phyloP scores from a whole-genome alignment of 2,888 invertebrate species.

The Odontocolon sp. region DNA sequence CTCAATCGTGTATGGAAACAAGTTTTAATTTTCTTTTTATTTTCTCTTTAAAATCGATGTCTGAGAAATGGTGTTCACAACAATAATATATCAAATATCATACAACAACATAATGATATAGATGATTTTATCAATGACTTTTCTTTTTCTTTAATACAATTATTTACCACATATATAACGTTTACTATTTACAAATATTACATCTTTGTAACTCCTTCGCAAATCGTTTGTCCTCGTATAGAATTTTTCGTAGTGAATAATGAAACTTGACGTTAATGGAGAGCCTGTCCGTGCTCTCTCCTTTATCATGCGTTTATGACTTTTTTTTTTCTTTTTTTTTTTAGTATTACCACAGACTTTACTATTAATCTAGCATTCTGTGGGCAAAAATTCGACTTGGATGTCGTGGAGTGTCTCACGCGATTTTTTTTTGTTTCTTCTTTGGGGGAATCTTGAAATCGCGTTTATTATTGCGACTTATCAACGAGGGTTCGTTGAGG shows the following conservation, averaged over 20 bases:
- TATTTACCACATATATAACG: constrained; percentile 70
- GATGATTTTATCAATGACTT: constrained; percentile 53
- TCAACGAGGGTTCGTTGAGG: constrained; percentile 7
- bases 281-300: background rate
- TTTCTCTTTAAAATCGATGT: constrained; percentile 79
- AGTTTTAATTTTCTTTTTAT: constrained; percentile 45
- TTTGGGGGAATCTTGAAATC: background rate
- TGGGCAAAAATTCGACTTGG: constrained; percentile 32
- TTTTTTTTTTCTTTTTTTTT: constrained; percentile 27
- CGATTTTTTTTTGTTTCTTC: no score
- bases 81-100: constrained; percentile 71
- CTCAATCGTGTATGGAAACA: constrained; percentile 20
- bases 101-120: constrained; percentile 77
- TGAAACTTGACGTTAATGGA: constrained; percentile 21
- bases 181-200: constrained; percentile 73
- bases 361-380: constrained; percentile 32
- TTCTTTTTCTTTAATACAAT: constrained; percentile 61
- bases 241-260: constrained; percentile 42
- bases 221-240: constrained; percentile 22
- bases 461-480: constrained; percentile 4
- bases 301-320: constrained; percentile 25
- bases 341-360: constrained; percentile 39
- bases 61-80: constrained; percentile 79
- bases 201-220: constrained; percentile 46
- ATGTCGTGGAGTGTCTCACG: constrained; percentile 29